Base-by-base conservation (phyloP, 2,888 invertebrate species). In the Spilosoma lubricipeda region DNA sequence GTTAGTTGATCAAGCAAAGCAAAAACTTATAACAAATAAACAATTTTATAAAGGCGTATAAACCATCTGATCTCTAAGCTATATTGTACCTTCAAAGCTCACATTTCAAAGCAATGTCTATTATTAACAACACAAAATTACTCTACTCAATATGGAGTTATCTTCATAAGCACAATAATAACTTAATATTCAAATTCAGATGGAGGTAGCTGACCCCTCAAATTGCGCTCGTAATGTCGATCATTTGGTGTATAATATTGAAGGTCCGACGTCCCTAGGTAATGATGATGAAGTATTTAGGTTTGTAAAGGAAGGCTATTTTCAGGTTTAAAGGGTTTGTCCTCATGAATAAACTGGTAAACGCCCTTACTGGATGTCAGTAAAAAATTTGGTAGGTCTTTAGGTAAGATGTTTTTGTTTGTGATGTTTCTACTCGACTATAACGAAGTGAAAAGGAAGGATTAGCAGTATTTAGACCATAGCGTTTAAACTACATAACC, bases 191-290 rank as follows among this genome's bases (percentile, higher is more conserved):
- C 69, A 74, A 82, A 71, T 65, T 45, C 52, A 65, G 74, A n/a
- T n/a, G 64, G 75, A 69, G 77, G 75, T 82, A 70, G 66, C 52
- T 74, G 74, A 71, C 75, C 85, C 52, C 27, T 71, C 75, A 82
- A 82, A 85, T 82, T 71, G 75, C 70, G 85, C 80, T 74, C 18
- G 71, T 70, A 27, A 72, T 67, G 72, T 69, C 76, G 63, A 76
- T 82, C 81, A 76, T 68, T 85, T 80, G 8, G n/a, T 70, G 70
- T 73, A 69, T 79, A 79, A 82, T 77, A 71, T 71, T 71, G 67
- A 48, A 63, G 77, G 69, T 73, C 78, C 75, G 65, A 84, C 73
- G 76, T 70, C 80, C 45, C 64, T 75, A 63, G 63, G 66, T 78
- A 78, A 82, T 72, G 80, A 80, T 78, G 80, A 82, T 80, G 63